phyloP scores from a whole-genome alignment of 2,113 vertebrate species.

The Xenopus laevis region DNA sequence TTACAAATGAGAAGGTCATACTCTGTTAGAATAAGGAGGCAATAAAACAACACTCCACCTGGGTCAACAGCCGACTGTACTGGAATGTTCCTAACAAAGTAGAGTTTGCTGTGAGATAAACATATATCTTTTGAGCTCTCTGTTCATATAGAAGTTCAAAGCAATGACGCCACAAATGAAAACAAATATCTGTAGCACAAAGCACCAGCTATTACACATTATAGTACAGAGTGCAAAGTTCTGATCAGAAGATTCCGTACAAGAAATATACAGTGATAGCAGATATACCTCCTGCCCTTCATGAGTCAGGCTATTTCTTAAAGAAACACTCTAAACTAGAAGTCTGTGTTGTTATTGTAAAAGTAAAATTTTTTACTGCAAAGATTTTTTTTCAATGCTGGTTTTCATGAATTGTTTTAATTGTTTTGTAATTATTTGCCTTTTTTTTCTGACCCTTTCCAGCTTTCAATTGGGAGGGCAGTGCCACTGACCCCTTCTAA shows the following conservation, averaged over 20 bases:
- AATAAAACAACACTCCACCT: background rate
- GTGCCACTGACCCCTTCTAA: too few species aligned
- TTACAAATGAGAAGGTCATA: background rate
- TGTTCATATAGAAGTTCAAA: constrained; percentile 38
- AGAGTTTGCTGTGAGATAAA: constrained; percentile 23
- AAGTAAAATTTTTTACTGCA: too few species aligned
- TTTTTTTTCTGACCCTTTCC: too few species aligned
- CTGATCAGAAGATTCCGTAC: background rate
- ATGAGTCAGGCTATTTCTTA: too few species aligned
- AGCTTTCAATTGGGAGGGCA: too few species aligned
- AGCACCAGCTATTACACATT: background rate
- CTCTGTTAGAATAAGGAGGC: constrained; percentile 3
- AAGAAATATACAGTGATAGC: too few species aligned
- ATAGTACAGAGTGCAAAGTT: constrained; percentile 22
- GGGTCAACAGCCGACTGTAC: constrained; percentile 11
- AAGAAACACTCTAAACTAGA: too few species aligned
- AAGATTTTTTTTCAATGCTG: too few species aligned
- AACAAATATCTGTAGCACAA: constrained; percentile 47
- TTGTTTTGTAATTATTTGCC: too few species aligned
- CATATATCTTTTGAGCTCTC: constrained; percentile 18
- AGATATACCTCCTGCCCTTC: too few species aligned
- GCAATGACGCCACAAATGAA: background rate
- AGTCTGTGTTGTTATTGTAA: too few species aligned
- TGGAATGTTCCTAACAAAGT: constrained; percentile 20
- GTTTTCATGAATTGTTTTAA: too few species aligned